A percentile compares a stretch with the other conserved stretches of the same genome.
Conservation (phyloP, 1,140 invertebrate species). For the Tetramorium simillimum region DNA sequence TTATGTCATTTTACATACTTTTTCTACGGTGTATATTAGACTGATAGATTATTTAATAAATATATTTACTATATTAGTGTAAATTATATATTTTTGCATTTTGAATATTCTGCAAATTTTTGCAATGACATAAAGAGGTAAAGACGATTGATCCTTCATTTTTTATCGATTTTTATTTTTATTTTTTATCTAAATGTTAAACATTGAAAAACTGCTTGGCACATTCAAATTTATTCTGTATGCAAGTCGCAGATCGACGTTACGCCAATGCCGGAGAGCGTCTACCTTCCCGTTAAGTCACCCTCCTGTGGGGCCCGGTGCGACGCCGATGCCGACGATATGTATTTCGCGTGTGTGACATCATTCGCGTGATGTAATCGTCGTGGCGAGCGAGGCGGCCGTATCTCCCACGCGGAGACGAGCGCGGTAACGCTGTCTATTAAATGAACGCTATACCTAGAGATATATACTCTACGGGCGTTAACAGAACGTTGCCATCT, state of each 20-base stretch:
- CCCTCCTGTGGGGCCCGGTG: background rate
- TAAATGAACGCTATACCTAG: slow-evolving; percentile 45
- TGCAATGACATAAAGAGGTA: background rate
- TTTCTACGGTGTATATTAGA: background rate
- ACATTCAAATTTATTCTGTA: too few species aligned
- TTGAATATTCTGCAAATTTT: background rate
- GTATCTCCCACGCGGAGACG: slow-evolving; percentile 51
- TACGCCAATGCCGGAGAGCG: slow-evolving; percentile 23
- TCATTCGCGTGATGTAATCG: slow-evolving; percentile 78
- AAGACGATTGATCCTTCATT: background rate
- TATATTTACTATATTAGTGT: background rate
- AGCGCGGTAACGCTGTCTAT: slow-evolving; percentile 44
- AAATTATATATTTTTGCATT: background rate
- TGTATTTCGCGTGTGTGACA: slow-evolving; percentile 74
- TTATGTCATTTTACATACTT: background rate
- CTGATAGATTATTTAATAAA: background rate
- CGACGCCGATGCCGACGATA: slow-evolving; percentile 45
- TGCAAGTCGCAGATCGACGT: background rate
- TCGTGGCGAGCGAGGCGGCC: slow-evolving; percentile 38
- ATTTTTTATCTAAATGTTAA: background rate
- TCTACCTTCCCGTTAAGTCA: slow-evolving; percentile 36
- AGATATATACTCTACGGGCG: background rate
- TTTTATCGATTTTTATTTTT: background rate
- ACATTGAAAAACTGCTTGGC: background rate
- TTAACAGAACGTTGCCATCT: background rate